Percentiles rank a stretch among this genome's conserved stretches.
phyloP scores from a whole-genome alignment of 1,140 invertebrate genomes.

The Formica exsecta region DNA sequence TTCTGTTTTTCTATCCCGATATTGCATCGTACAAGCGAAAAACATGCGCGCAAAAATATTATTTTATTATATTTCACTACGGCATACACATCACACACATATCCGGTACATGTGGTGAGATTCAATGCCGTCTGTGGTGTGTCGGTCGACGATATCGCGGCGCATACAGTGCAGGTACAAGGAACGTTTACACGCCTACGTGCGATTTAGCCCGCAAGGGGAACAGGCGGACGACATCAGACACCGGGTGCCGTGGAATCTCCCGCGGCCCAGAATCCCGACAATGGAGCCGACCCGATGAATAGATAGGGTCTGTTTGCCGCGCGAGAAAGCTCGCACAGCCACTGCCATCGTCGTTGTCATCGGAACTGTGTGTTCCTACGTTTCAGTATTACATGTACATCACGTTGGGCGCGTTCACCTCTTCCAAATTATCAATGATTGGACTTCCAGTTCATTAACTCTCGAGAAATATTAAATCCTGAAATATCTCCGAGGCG shows the following conservation, averaged over 20 bases:
- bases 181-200: conserved; percentile 66
- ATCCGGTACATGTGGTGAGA: conserved; percentile 21
- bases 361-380: conserved; percentile 5
- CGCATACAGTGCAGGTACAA: conserved; percentile 60
- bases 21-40: neutral
- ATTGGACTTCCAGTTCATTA: conserved; percentile 44
- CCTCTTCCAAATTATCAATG: conserved; percentile 53
- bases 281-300: conserved; percentile 77
- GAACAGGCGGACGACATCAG: conserved; percentile 44
- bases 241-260: conserved; percentile 70
- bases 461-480: conserved; percentile 52
- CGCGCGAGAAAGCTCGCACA: conserved; percentile 63
- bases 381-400: conserved; percentile 9
- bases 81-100: neutral
- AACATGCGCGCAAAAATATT: conserved; percentile 35
- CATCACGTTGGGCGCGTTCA: conserved; percentile 38
- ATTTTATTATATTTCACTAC: conserved; percentile 60
- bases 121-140: conserved; percentile 55
- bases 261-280: conserved; percentile 73
- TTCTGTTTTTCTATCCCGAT: neutral
- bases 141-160: conserved; percentile 42
- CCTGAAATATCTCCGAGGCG: conserved; percentile 36
- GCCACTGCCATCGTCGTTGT: conserved; percentile 36
- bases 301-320: conserved; percentile 81
- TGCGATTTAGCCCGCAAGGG: conserved; percentile 74